phyloP scores from a whole-genome alignment of 2,888 invertebrate species.

The Oscheius sp. region DNA sequence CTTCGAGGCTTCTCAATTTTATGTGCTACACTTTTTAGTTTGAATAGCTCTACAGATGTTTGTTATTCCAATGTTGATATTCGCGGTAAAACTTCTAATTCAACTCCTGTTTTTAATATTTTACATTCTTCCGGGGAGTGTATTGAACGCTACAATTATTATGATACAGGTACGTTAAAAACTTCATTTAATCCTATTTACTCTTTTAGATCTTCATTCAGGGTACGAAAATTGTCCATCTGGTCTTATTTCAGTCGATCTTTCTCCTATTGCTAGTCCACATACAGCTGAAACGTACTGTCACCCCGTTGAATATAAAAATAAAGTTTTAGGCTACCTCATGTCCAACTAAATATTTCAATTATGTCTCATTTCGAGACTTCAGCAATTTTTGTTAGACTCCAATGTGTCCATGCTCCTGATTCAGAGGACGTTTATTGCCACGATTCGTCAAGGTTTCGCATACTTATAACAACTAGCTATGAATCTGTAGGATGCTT shows the following conservation, averaged over 20 bases:
- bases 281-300: not conserved
- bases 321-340: constrained; percentile 49
- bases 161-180: constrained; percentile 6
- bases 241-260: constrained; percentile 30
- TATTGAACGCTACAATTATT: not conserved
- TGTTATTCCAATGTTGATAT: constrained; percentile 29
- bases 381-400: constrained; percentile 40
- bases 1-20: no score
- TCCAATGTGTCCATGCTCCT: constrained; percentile 56
- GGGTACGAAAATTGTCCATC: constrained; percentile 30
- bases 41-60: constrained; percentile 2
- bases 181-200: not conserved
- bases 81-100: constrained; percentile 11
- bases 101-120: constrained; percentile 1
- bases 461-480: constrained; percentile 2
- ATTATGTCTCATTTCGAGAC: constrained; percentile 32
- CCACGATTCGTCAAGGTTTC: constrained; percentile 32
- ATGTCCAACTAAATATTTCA: constrained; percentile 51
- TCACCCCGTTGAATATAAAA: not conserved
- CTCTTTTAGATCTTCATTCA: not conserved
- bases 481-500: constrained; percentile 14
- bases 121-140: not conserved
- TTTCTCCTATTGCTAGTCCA: constrained; percentile 25
- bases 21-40: no score
- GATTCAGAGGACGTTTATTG: constrained; percentile 57